Evolutionary conservation across 1,140 invertebrate genomes (phyloP).

Genomic region (Pachypsylla venusta): DNA sequence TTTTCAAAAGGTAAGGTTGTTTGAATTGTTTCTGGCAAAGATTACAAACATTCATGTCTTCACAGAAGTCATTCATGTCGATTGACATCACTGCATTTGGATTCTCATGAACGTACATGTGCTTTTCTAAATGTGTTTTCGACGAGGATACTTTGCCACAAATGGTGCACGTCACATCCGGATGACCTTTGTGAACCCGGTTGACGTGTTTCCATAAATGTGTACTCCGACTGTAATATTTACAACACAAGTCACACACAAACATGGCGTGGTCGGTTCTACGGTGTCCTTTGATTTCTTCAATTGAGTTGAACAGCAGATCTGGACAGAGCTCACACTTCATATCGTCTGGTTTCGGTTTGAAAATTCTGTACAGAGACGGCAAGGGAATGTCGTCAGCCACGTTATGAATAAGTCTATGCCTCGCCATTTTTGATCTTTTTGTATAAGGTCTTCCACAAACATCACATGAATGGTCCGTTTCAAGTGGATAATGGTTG

Average conservation of each 20-base stretch:
- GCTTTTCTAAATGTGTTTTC: constrained; percentile 39
- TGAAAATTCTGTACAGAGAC: constrained; percentile 11
- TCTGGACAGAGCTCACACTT: constrained; percentile 34
- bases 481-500: constrained; percentile 34
- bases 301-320: constrained; percentile 32
- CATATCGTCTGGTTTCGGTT: constrained; percentile 24
- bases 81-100: constrained; percentile 1
- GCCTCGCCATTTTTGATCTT: constrained; percentile 38
- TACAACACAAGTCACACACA: constrained; percentile 45
- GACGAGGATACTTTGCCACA: constrained; percentile 43
- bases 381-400: constrained; percentile 17
- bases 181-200: constrained; percentile 42
- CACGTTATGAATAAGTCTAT: constrained; percentile 34
- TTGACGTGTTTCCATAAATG: constrained; percentile 49
- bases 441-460: constrained; percentile 39
- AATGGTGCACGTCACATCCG: constrained; percentile 40
- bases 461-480: constrained; percentile 37
- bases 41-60: constrained; percentile 21
- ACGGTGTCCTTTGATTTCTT: constrained; percentile 39
- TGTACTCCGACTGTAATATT: constrained; percentile 43
- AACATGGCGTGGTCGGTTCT: constrained; percentile 37
- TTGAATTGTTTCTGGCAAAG: constrained; percentile 24
- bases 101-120: constrained; percentile 38
- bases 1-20: constrained; percentile 21
- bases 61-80: not conserved